Evolutionary conservation across 1,140 invertebrate genomes (phyloP).

Genomic region (Pissodes strobi): DNA sequence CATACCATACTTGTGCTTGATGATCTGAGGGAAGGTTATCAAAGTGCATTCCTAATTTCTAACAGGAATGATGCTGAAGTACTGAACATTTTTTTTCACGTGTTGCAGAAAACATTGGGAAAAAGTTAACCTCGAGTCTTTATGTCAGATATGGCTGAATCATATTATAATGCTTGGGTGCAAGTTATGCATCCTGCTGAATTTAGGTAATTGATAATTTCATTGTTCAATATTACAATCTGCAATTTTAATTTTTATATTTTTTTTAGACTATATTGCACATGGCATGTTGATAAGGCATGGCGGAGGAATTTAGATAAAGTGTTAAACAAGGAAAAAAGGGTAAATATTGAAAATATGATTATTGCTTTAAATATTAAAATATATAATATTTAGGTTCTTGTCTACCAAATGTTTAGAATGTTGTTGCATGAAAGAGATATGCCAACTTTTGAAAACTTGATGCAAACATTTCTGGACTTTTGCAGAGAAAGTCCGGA

Average conservation of each 20-base stretch:
- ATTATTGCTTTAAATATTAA: not conserved
- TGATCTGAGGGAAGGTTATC: slow-evolving; percentile 28
- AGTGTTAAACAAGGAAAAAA: too few species aligned
- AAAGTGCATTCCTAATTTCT: slow-evolving; percentile 4
- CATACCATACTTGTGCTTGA: slow-evolving; percentile 19
- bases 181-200: slow-evolving; percentile 27
- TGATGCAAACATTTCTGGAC: too few species aligned
- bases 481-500: too few species aligned
- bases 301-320: slow-evolving; percentile 26
- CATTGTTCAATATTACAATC: not conserved
- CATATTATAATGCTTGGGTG: slow-evolving; percentile 30
- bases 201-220: not conserved
- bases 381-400: too few species aligned
- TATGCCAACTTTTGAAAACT: too few species aligned
- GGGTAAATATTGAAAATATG: not conserved
- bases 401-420: not conserved
- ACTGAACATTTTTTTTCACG: slow-evolving; percentile 18
- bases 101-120: slow-evolving; percentile 9
- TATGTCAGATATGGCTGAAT: slow-evolving; percentile 37
- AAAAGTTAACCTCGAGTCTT: slow-evolving; percentile 15
- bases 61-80: slow-evolving; percentile 20
- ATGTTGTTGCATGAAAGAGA: slow-evolving; percentile 12
- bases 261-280: slow-evolving; percentile 18
- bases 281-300: too few species aligned
- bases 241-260: too few species aligned